Evolutionary conservation across 1,140 invertebrate genomes (phyloP).

Genomic region (Leptinotarsa undecemlineata): DNA sequence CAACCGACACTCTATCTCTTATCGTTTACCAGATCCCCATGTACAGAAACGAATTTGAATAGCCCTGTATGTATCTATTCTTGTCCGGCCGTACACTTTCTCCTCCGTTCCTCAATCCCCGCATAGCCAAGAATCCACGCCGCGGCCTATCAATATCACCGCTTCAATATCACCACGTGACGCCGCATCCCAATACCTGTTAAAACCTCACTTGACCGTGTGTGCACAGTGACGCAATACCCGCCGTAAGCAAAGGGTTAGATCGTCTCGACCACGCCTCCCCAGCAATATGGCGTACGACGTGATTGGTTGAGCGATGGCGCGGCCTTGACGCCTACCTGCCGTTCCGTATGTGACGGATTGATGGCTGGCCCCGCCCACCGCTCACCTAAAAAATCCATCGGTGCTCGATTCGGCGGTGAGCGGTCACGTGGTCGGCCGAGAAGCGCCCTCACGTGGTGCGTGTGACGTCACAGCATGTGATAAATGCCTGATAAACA

Average conservation of each 20-base stretch:
- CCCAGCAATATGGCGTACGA: constrained; percentile 51
- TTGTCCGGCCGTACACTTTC: too few relatives aligned
- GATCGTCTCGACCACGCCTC: constrained; percentile 44
- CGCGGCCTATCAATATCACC: constrained; percentile 5
- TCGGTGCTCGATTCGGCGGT: constrained; percentile 49
- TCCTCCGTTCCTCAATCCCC: too few relatives aligned
- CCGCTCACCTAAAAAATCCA: constrained; percentile 40
- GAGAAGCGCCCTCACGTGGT: constrained; percentile 35
- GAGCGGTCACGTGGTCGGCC: constrained; percentile 40
- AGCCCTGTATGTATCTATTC: too few relatives aligned
- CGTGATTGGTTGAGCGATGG: constrained; percentile 48
- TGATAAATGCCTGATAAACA: constrained; percentile 45
- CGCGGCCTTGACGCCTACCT: constrained; percentile 45
- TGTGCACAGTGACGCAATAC: constrained; percentile 25
- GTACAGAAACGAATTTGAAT: too few relatives aligned
- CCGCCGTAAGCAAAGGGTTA: constrained; percentile 36
- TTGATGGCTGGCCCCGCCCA: constrained; percentile 46
- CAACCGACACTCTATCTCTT: too few relatives aligned
- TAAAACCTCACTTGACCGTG: neutral
- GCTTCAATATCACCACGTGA: constrained; percentile 18
- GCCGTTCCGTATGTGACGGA: constrained; percentile 46
- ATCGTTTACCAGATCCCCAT: too few relatives aligned
- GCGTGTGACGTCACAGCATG: constrained; percentile 39
- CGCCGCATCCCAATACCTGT: constrained; percentile 15
- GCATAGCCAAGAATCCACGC: neutral